phyloP scores from a whole-genome alignment of 2,888 invertebrate species.

The Axea sp. region DNA sequence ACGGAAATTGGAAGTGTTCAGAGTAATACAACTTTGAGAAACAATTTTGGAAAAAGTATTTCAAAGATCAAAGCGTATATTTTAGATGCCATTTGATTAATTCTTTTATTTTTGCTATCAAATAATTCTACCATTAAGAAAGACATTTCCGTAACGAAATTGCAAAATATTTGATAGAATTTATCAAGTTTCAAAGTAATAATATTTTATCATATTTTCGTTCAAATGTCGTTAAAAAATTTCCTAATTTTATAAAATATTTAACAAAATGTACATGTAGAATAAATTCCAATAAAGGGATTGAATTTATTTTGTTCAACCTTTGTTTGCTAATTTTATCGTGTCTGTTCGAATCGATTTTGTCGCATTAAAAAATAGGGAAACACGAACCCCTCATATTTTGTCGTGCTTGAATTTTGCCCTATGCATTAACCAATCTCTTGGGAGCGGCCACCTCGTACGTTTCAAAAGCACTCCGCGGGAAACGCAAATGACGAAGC shows the following conservation, averaged over 20 bases:
- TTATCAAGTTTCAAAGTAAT: too few relatives aligned
- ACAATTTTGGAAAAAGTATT: conserved; percentile 43
- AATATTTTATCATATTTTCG: too few relatives aligned
- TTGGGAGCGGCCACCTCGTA: conserved; percentile 37
- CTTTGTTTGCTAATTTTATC: conserved; percentile 7
- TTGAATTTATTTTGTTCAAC: conserved; percentile 2
- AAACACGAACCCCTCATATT: conserved; percentile 27
- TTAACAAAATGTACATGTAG: too few relatives aligned
- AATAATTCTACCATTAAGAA: conserved; percentile 18
- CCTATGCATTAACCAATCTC: conserved; percentile 47
- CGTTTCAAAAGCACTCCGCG: conserved; percentile 43
- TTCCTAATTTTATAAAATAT: too few relatives aligned
- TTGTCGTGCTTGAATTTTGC: conserved; percentile 44
- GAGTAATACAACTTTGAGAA: conserved; percentile 22
- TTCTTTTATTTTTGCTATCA: conserved; percentile 14
- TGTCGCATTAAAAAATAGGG: conserved; percentile 29
- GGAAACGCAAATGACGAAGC: conserved; percentile 51
- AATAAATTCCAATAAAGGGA: not conserved
- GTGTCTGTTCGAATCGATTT: conserved; percentile 35
- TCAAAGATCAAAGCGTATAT: conserved; percentile 33
- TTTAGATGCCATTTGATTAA: conserved; percentile 41
- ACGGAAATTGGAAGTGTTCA: conserved; percentile 40
- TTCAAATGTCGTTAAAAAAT: too few relatives aligned
- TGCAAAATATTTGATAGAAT: too few relatives aligned
- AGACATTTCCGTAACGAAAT: not conserved